Evolutionary conservation across 2,888 invertebrate species (phyloP).

Genomic region (Amblyjoppa proteus): DNA sequence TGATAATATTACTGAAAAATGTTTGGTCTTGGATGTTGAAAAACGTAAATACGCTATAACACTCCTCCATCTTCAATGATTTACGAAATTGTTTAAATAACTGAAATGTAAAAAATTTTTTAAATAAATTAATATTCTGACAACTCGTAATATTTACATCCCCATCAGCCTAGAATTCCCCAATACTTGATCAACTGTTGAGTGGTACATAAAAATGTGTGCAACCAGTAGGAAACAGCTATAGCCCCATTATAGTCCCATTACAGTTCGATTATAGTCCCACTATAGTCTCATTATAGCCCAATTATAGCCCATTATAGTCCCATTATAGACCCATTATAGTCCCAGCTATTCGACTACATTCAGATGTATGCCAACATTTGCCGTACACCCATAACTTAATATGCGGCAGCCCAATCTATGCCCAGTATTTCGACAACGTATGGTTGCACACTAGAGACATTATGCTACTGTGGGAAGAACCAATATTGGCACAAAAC

Average conservation of each 20-base stretch:
- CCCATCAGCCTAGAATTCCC: background rate
- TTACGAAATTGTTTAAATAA: background rate
- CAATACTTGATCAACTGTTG: background rate
- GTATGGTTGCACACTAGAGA: background rate
- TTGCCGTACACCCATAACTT: no score
- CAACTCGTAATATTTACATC: conserved; percentile 2
- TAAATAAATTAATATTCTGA: conserved; percentile 9
- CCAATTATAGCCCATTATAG: no score
- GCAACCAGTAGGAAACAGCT: background rate
- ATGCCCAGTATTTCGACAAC: conserved; percentile 7
- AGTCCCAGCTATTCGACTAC: no score
- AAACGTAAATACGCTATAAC: conserved; percentile 35
- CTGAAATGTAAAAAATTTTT: background rate
- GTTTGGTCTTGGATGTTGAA: conserved; percentile 37
- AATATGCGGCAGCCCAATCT: background rate
- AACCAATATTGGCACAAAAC: conserved; percentile 1
- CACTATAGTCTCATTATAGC: no score
- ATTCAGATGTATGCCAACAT: no score
- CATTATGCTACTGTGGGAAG: background rate
- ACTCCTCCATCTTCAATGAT: conserved; percentile 43
- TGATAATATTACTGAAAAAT: conserved; percentile 41
- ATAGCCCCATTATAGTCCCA: no score
- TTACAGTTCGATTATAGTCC: no score
- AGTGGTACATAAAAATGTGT: conserved; percentile 1
- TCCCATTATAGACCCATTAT: no score